Evolutionary conservation across 2,797 vertebrate species (phyloP), one percentile per base, ranked within the genome.

Genomic region (Cygnus olor): DNA sequence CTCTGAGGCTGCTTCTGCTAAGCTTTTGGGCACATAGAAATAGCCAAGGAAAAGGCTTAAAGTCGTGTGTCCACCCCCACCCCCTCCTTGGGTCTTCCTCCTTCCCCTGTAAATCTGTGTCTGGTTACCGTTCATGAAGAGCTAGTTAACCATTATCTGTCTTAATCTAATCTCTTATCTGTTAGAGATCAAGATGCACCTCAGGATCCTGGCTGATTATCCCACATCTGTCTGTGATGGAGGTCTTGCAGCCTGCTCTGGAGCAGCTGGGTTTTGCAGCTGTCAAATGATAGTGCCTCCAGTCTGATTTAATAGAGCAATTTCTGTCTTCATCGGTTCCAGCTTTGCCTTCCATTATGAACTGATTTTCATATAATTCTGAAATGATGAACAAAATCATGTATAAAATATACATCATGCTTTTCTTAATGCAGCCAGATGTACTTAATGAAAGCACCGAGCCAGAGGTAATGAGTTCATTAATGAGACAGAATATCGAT

Each of bases 151-250:
- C 22, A 49, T 91, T 91, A 84, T 91, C 70, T 94, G 51, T 76
- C 51, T 74, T 80, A 88, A 86, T 84, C 51, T 88, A 40, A 11
- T 80, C 70, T 84, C 73, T 86, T 92, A 87, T 81, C 88, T 88
- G 64, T 54, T 73, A 80, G 74, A 86, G 83, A 96, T 93, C 77
- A 90, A 70, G 85, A 90, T 80, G 58, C 1, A 17, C 74, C 64
- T 88, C 69, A 51, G 74, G 80, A 89, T 86, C 63, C 85, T 80
- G 83, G 44, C 49, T 73, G 77, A n/a, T 70, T 90, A 18, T 87
- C 44, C 82, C 88, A 78, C 94, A 82, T 92, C 80, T 96, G 83
- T 81, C 85, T 87, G 60, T 45, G 71, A 36, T 38, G 78, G 84
- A 90, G 85, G 83, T 94, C 77, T 88, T 88, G 81, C 74, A 90